phyloP scores from a whole-genome alignment of 92 coral and sea anemone species.

The Epizoanthus illoricatus region DNA sequence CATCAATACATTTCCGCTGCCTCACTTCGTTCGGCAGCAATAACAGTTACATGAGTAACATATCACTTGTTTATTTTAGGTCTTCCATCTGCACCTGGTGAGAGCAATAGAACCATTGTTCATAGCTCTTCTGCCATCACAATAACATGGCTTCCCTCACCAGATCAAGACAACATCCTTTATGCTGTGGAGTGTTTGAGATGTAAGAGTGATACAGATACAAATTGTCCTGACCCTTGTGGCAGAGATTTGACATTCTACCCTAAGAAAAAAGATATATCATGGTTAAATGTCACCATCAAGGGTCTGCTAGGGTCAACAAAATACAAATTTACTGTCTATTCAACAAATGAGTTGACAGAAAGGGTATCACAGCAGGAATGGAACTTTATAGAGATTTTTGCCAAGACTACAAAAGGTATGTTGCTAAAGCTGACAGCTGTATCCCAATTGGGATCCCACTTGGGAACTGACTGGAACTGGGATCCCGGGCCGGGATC shows the following conservation, averaged over 20 bases:
- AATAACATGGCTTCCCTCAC: constrained; percentile 47
- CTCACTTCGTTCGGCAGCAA: too few species aligned
- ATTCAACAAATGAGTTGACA: constrained; percentile 62
- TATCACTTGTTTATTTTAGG: constrained; percentile 18
- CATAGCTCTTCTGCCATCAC: constrained; percentile 46
- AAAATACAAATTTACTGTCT: constrained; percentile 63
- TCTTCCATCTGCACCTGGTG: constrained; percentile 51
- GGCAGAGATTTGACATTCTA: constrained; percentile 23
- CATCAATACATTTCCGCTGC: too few species aligned
- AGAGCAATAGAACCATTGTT: constrained; percentile 43
- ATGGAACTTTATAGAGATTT: constrained; percentile 63
- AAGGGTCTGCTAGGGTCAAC: constrained; percentile 53
- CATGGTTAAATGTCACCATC: constrained; percentile 52
- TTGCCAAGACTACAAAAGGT: constrained; percentile 55
- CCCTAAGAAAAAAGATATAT: constrained; percentile 53
- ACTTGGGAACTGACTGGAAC: too few species aligned
- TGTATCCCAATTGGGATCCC: too few species aligned
- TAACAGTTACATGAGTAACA: background rate
- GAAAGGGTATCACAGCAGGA: constrained; percentile 27
- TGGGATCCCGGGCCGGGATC: too few species aligned
- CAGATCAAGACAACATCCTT: background rate
- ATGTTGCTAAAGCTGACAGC: background rate
- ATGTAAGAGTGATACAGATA: constrained; percentile 51
- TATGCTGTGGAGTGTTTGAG: constrained; percentile 67
- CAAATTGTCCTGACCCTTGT: constrained; percentile 58